Base-by-base conservation (phyloP, 1,140 invertebrate genomes). In the Orius insidiosus region DNA sequence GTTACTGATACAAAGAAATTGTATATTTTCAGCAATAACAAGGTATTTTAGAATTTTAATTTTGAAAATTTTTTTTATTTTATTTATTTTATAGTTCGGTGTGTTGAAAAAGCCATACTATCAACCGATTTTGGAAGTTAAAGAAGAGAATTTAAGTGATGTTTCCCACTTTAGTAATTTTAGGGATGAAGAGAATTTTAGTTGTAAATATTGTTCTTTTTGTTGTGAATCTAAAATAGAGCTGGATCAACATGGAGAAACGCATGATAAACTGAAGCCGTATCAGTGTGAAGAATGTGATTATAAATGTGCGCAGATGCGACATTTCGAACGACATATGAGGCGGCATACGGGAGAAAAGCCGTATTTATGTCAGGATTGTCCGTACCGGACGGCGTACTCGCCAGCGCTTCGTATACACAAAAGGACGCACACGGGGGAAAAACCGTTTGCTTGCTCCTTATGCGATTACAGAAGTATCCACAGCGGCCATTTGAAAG, bases 381-480 rank as follows among this genome's bases (percentile, higher is more conserved):
- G 41, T 13, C 3, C 3, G 15, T 30, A 43, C 13, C 1, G 41
- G 5, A 43, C 18, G 11, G 19, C 11, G 19, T 19, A 31, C 11
- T 13, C 15, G 8, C 13, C 18, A 30, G 15, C 13, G 16, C n/a
- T 43, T 13, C 13, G 19, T 2, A 2, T 19, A n/a, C 41, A 43
- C n/a, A 19, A 19, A 31, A 19, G 41, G 11, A 43, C 11, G 16
- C 30, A 31, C 7, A 16, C 7, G 3, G 68, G 67, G 1, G 65
- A 68, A 31, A 70, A 69, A 50, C 68, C 68, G 0, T 66, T 67
- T 45, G 56, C 61, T 0, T 71, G 68, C 54, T 63, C 68, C 24
- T 48, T 66, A 3, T 71, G 74, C 42, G 74, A 74, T 11, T 38
- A 45, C 9, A 71, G 66, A 49, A 79, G 78, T 54, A 78, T 76